A percentile compares a stretch with the other conserved stretches of the same genome.
phyloP scores from a whole-genome alignment of 2,888 invertebrate genomes.

The Microplitis manilae region DNA sequence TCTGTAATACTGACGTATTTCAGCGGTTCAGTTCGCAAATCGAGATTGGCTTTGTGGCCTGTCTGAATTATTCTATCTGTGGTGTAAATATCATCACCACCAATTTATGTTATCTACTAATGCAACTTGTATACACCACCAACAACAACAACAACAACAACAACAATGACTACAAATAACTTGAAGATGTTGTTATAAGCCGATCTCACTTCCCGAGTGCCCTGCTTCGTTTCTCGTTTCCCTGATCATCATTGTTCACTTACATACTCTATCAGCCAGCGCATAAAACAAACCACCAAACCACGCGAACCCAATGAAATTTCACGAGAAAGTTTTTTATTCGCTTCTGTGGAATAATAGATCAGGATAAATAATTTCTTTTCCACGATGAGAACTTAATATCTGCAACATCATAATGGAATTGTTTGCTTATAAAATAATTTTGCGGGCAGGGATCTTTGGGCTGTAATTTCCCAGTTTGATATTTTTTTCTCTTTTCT shows the following conservation, averaged over 20 bases:
- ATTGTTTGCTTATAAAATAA: constrained; percentile 38
- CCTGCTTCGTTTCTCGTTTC: constrained; percentile 41
- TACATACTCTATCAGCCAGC: not conserved
- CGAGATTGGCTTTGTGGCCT: constrained; percentile 53
- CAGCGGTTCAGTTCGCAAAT: constrained; percentile 53
- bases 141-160: not conserved
- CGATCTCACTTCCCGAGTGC: constrained; percentile 47
- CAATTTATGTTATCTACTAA: not conserved
- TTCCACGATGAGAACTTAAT: constrained; percentile 11
- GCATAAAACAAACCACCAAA: constrained; percentile 5
- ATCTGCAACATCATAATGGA: not conserved
- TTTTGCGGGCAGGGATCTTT: constrained; percentile 36
- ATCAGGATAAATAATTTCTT: not conserved
- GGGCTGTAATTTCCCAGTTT: not conserved
- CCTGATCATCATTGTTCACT: not conserved
- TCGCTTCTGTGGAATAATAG: not conserved
- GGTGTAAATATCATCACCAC: constrained; percentile 44
- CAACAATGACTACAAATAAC: not conserved
- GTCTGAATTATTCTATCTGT: constrained; percentile 32
- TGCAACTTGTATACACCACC: constrained; percentile 18
- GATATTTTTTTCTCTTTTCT: not conserved
- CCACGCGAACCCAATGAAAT: not conserved
- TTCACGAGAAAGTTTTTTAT: not conserved
- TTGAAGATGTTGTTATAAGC: constrained; percentile 26
- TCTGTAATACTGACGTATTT: constrained; percentile 52